Evolutionary conservation across 2,888 invertebrate species (phyloP), one percentile per base, ranked within the genome.

Genomic region (Coremacera marginata): DNA sequence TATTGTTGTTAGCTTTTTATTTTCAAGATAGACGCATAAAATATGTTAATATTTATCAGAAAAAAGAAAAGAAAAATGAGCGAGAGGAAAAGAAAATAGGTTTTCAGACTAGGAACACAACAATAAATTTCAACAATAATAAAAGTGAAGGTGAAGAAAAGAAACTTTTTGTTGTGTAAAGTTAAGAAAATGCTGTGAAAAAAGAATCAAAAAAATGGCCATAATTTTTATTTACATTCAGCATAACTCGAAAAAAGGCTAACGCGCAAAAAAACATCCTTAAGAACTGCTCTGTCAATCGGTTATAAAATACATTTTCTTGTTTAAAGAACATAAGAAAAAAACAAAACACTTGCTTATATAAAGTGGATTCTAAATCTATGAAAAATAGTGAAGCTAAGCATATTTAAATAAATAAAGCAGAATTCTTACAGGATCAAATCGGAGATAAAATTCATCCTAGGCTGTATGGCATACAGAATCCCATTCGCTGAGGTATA

Each of bases 81-180:
- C 27, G 31, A 55, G 22, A 37, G 44, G 3, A 7, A 44, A 11
- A 44, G 11, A 44, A 22, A 22, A 34, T 62, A 27, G 11, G 51
- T 11, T 8, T 25, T 16, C 19, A 31, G 22, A 9, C 25, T 11
- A 63, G 22, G 19, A 22, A 31, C n/a, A 31, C 49, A 70, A 68
- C 34, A 75, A 67, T 65, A 55, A 70, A 76, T 34, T 70, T 62
- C 57, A 16, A 62, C 68, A 27, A 70, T 52, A 70, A 70, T 52
- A 70, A 70, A 70, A 70, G 62, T 25, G 49, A 75, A 75, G 68
- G 70, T 60, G 52, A 76, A 51, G 52, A 52, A 73, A 34, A 11
- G 31, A 27, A 62, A 60, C 55, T 57, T 16, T 37, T 19, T 16
- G 14, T 27, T 22, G 8, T 51, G 68, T 25, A 22, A n/a, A n/a